A percentile compares a stretch with the other conserved stretches of the same genome.
Evolutionary conservation across 2,113 vertebrate genomes (phyloP).

Genomic region (Poeciliopsis prolifica): DNA sequence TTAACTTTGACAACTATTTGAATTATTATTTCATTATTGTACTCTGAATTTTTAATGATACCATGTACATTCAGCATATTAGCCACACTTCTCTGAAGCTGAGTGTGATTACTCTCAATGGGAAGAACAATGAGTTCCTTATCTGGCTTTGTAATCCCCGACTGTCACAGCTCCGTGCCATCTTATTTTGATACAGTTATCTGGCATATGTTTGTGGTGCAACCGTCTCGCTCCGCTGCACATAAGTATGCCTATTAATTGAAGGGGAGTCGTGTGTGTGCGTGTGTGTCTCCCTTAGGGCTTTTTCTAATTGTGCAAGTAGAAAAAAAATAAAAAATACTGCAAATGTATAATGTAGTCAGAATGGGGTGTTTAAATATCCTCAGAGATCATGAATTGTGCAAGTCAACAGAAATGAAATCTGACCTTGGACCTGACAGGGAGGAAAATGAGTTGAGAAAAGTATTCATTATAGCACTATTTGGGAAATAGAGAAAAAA

Average conservation of each 20-base stretch:
- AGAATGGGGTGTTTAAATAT: slow-evolving; percentile 56
- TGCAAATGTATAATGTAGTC: slow-evolving; percentile 45
- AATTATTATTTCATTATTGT: slow-evolving; percentile 60
- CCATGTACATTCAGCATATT: slow-evolving; percentile 63
- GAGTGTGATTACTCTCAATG: slow-evolving; percentile 36
- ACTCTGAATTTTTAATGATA: slow-evolving; percentile 62
- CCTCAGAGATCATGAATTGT: slow-evolving; percentile 38
- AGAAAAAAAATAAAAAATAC: slow-evolving; percentile 15
- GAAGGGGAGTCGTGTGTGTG: slow-evolving; percentile 7
- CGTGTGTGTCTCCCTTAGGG: slow-evolving; percentile 17
- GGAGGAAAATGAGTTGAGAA: slow-evolving; percentile 7
- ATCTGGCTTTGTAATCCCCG: slow-evolving; percentile 52
- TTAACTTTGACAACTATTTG: slow-evolving; percentile 57
- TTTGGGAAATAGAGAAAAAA: slow-evolving; percentile 19
- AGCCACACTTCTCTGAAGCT: slow-evolving; percentile 60
- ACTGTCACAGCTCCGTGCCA: slow-evolving; percentile 46
- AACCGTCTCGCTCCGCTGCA: slow-evolving; percentile 10
- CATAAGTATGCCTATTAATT: slow-evolving; percentile 29
- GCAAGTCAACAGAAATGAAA: slow-evolving; percentile 57
- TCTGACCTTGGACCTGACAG: slow-evolving; percentile 41
- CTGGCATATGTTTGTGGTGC: slow-evolving; percentile 44
- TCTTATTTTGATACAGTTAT: slow-evolving; percentile 31
- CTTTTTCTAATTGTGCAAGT: slow-evolving; percentile 25
- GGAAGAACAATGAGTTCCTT: slow-evolving; percentile 48
- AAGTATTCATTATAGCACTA: slow-evolving; percentile 33